These are phyloP conservation scores for Bradypodion ventrale DNA, from an alignment of 2,797 vertebrate species.

Conservation along the genomic window DNA sequence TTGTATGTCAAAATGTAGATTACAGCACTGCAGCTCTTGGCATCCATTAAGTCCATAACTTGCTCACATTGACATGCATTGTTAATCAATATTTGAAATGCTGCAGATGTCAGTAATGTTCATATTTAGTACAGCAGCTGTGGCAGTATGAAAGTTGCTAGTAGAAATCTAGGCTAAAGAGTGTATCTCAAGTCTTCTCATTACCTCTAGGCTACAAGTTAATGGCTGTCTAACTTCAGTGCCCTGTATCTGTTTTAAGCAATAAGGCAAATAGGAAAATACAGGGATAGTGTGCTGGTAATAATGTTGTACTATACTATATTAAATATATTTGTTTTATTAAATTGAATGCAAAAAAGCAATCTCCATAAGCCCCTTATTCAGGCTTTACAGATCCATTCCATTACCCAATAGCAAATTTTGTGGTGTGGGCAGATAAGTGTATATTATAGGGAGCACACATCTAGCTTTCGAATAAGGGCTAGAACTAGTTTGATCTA, in stretches of 20 bases:
- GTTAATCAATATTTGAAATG: slow-evolving; percentile 76
- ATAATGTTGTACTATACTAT: slow-evolving; percentile 27
- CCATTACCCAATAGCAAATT: slow-evolving; percentile 26
- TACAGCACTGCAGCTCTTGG: slow-evolving; percentile 69
- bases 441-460: neutral
- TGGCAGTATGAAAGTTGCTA: slow-evolving; percentile 72
- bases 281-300: slow-evolving; percentile 33
- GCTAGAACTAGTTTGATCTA: neutral
- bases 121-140: slow-evolving; percentile 67
- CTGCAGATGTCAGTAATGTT: slow-evolving; percentile 73
- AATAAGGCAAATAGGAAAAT: slow-evolving; percentile 58
- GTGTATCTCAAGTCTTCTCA: slow-evolving; percentile 59
- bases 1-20: slow-evolving; percentile 74
- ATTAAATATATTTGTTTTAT: slow-evolving; percentile 23
- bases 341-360: slow-evolving; percentile 42
- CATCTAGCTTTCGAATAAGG: neutral
- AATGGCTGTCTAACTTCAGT: slow-evolving; percentile 70
- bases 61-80: slow-evolving; percentile 74
- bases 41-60: slow-evolving; percentile 78
- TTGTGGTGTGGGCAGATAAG: neutral
- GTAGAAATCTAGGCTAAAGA: slow-evolving; percentile 69
- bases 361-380: neutral
- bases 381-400: slow-evolving; percentile 34
- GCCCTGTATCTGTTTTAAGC: slow-evolving; percentile 60
- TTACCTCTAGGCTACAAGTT: slow-evolving; percentile 76